These are phyloP conservation scores for Drosophila colorata DNA, from an alignment of 2,888 invertebrate genomes.

Conservation along the genomic window DNA sequence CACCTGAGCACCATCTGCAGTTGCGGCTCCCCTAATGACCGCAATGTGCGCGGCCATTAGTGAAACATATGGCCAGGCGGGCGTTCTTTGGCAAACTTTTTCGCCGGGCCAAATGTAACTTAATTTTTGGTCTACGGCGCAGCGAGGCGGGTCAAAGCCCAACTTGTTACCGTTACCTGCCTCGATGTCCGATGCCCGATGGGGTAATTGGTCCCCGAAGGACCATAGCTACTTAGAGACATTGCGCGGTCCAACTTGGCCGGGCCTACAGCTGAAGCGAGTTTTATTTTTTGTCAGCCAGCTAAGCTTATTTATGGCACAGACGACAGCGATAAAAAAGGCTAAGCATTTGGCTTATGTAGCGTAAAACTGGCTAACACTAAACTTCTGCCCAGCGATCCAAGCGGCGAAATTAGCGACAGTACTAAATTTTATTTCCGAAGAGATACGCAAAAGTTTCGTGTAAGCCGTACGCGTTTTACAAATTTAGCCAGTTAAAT, in stretches of 20 bases:
- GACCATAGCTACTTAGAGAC: conserved; percentile 77
- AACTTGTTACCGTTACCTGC: conserved; percentile 62
- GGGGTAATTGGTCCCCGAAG: conserved; percentile 75
- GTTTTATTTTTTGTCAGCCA: conserved; percentile 44
- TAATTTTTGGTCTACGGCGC: conserved; percentile 67
- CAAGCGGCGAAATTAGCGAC: conserved; percentile 59
- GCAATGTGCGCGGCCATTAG: conserved; percentile 78
- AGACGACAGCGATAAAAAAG: conserved; percentile 67
- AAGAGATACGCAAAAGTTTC: conserved; percentile 48
- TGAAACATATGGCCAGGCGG: conserved; percentile 71
- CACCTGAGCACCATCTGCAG: conserved; percentile 54
- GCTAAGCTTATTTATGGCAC: conserved; percentile 73
- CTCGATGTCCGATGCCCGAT: conserved; percentile 25
- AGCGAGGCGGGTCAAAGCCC: conserved; percentile 50
- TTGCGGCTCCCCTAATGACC: conserved; percentile 66
- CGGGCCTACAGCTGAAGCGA: conserved; percentile 2
- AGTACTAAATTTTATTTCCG: conserved; percentile 56
- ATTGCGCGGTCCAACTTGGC: conserved; percentile 55
- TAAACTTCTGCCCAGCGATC: conserved; percentile 37
- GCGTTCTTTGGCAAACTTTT: conserved; percentile 66
- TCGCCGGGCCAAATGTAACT: conserved; percentile 62
- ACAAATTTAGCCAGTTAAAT: conserved; percentile 53
- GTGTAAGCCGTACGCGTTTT: conserved; percentile 31
- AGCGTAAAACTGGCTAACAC: conserved; percentile 49
- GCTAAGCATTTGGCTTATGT: conserved; percentile 63